Conservation (phyloP, 1,140 invertebrate species). For the Condylostylus longicornis region DNA sequence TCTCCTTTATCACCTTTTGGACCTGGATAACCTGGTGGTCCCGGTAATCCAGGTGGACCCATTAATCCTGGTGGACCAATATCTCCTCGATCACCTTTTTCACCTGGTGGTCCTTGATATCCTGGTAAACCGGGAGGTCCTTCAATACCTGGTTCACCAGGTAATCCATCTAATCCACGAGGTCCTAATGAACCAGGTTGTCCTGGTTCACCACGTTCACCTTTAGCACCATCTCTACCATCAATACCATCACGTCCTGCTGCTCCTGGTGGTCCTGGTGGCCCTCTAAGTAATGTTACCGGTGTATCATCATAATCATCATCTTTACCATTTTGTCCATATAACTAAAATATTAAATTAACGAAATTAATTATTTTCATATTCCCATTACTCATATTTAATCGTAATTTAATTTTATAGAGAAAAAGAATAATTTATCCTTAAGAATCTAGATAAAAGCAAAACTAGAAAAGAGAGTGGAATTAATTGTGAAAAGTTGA, state of each 20-base stretch:
- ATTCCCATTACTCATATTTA: no score
- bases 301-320: slow-evolving; percentile 31
- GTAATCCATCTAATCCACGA: slow-evolving; percentile 27
- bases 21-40: slow-evolving; percentile 72
- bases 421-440: no score
- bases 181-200: slow-evolving; percentile 73
- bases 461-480: no score
- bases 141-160: slow-evolving; percentile 30
- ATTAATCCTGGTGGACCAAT: slow-evolving; percentile 73
- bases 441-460: no score
- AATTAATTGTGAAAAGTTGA: no score
- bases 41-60: slow-evolving; percentile 57
- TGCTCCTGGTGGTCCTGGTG: slow-evolving; percentile 41
- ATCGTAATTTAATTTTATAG: no score
- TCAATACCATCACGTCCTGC: slow-evolving; percentile 44
- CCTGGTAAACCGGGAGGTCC: slow-evolving; percentile 54
- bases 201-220: slow-evolving; percentile 66
- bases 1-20: slow-evolving; percentile 80
- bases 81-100: slow-evolving; percentile 79
- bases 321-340: slow-evolving; percentile 29
- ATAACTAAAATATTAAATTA: slow-evolving; percentile 22
- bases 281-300: slow-evolving; percentile 33
- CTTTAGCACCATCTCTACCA: slow-evolving; percentile 35
- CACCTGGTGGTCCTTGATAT: slow-evolving; percentile 66
- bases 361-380: no score